Conservation (phyloP, 1,140 invertebrate genomes). For the Drosophila ambigua region DNA sequence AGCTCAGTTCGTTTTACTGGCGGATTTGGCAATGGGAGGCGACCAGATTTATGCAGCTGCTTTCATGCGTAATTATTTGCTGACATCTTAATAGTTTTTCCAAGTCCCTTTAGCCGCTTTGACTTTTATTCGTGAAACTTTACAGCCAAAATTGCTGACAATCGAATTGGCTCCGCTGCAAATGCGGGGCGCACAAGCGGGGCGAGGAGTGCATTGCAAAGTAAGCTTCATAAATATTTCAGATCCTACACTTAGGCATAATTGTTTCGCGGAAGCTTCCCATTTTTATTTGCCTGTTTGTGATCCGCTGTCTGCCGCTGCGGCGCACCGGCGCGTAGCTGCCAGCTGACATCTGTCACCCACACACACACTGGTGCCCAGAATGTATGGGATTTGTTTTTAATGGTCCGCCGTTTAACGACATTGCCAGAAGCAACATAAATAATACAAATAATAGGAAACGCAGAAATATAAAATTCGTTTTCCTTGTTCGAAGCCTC, state of each 20-base stretch:
- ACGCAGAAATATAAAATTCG: slow-evolving; percentile 69
- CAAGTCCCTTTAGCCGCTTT: slow-evolving; percentile 45
- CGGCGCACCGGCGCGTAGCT: not conserved
- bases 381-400: slow-evolving; percentile 30
- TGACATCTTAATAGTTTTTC: slow-evolving; percentile 80
- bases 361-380: slow-evolving; percentile 15
- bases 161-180: slow-evolving; percentile 5
- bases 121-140: slow-evolving; percentile 39
- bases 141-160: slow-evolving; percentile 32
- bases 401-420: slow-evolving; percentile 72
- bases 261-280: slow-evolving; percentile 63
- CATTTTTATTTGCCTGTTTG: slow-evolving; percentile 22
- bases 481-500: slow-evolving; percentile 21
- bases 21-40: slow-evolving; percentile 68
- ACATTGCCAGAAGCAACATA: slow-evolving; percentile 68
- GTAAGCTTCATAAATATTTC: slow-evolving; percentile 69
- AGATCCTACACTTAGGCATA: slow-evolving; percentile 68
- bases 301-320: slow-evolving; percentile 11
- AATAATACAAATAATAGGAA: slow-evolving; percentile 79
- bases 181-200: not conserved
- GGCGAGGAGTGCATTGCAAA: slow-evolving; percentile 8
- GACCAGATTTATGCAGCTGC: slow-evolving; percentile 73
- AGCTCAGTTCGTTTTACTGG: slow-evolving; percentile 70
- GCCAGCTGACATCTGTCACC: slow-evolving; percentile 67
- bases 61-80: slow-evolving; percentile 78